A percentile compares a stretch with the other conserved stretches of the same genome.
These are phyloP conservation scores for Cheirogaleus major DNA, from an alignment of 2,797 vertebrate genomes.

Conservation along the genomic window DNA sequence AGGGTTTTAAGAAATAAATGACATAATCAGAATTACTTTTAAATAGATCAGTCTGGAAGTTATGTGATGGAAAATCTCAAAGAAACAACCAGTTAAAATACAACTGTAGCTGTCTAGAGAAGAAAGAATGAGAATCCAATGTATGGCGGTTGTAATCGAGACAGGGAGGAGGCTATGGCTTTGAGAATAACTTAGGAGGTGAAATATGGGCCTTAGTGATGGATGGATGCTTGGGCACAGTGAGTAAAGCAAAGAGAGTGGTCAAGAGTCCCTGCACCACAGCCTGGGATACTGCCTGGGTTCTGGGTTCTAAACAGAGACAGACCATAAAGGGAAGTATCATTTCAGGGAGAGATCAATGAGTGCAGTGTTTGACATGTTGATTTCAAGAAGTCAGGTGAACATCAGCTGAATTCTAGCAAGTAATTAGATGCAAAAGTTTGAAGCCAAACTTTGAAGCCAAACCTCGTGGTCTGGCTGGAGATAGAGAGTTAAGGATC, in stretches of 20 bases:
- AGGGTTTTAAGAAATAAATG: neutral
- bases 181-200: neutral
- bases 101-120: neutral
- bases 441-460: neutral
- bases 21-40: neutral
- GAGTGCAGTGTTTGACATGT: rapidly evolving
- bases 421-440: neutral
- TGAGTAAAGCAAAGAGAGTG: rapidly evolving
- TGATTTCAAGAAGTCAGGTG: neutral
- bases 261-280: rapidly evolving
- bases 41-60: neutral
- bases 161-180: neutral
- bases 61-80: neutral
- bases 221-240: rapidly evolving
- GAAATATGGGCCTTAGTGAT: neutral
- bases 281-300: neutral
- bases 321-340: neutral
- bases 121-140: neutral
- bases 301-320: neutral
- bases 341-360: neutral
- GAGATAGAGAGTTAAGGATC: neutral
- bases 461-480: neutral
- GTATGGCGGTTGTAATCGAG: neutral
- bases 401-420: neutral
- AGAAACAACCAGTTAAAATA: neutral